phyloP scores from a whole-genome alignment of 2,888 invertebrate genomes.

The Eumerus sabulonum region DNA sequence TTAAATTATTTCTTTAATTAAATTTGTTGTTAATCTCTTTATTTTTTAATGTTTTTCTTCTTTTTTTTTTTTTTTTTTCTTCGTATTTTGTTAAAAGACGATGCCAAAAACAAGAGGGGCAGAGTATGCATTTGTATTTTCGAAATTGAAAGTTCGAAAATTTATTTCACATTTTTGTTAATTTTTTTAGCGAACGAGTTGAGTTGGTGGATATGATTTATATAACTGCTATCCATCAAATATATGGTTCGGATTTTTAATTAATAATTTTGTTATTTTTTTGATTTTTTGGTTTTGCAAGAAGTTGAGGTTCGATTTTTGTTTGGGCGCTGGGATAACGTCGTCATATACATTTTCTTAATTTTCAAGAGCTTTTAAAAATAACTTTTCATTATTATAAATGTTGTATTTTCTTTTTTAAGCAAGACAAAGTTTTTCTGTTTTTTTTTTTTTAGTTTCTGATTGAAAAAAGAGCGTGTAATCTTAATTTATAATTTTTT shows the following conservation, averaged over 20 bases:
- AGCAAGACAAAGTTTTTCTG: constrained; percentile 33
- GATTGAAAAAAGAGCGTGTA: constrained; percentile 69
- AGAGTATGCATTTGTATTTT: constrained; percentile 42
- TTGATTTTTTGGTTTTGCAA: constrained; percentile 73
- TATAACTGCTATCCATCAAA: constrained; percentile 24
- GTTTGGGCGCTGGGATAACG: constrained; percentile 80
- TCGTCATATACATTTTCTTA: constrained; percentile 70
- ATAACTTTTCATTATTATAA: constrained; percentile 58
- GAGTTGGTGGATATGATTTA: constrained; percentile 27
- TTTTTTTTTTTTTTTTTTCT: constrained; percentile 55
- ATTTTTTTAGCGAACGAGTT: constrained; percentile 43
- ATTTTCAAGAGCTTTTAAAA: constrained; percentile 54
- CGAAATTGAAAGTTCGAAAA: no score
- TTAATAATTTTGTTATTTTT: constrained; percentile 55
- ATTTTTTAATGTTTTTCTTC: constrained; percentile 47
- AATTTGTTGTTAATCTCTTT: constrained; percentile 26
- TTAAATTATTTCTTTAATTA: constrained; percentile 18
- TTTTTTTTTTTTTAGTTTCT: neutral
- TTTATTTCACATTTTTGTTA: constrained; percentile 40
- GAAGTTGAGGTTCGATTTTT: constrained; percentile 81
- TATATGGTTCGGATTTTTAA: constrained; percentile 27
- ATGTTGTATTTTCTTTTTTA: constrained; percentile 33
- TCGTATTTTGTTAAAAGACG: constrained; percentile 43
- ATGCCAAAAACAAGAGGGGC: constrained; percentile 70
- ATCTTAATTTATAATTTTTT: constrained; percentile 66